Conservation (phyloP, 2,888 invertebrate species). For the Ochropacha duplaris region DNA sequence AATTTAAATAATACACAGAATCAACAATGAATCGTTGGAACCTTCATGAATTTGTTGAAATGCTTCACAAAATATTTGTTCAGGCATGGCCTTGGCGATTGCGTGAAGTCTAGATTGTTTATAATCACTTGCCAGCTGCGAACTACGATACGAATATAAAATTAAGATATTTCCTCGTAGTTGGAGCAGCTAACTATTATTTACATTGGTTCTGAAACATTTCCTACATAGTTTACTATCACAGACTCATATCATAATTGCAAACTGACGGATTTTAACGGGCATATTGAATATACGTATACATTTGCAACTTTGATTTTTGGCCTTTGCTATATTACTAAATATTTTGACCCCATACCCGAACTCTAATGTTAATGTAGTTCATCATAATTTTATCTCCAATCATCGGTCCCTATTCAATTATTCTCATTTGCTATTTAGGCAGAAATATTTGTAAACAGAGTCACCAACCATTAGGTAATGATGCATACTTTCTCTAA, state of each 20-base stretch:
- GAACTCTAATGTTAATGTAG: background rate
- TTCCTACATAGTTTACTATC: background rate
- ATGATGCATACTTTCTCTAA: background rate
- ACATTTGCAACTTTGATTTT: background rate
- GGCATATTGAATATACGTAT: background rate
- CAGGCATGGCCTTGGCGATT: slow-evolving; percentile 40
- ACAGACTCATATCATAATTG: background rate
- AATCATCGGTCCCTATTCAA: background rate
- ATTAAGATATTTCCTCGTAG: background rate
- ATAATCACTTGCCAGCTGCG: slow-evolving; percentile 38
- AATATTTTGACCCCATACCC: background rate
- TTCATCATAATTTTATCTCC: background rate
- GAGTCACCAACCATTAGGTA: background rate
- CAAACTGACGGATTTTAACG: too few relatives aligned
- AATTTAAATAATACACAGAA: slow-evolving; percentile 12
- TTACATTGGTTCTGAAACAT: background rate
- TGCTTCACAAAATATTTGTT: slow-evolving; percentile 25
- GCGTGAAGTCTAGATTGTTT: slow-evolving; percentile 35
- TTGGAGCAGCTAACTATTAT: background rate
- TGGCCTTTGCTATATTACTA: background rate
- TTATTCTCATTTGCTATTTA: background rate
- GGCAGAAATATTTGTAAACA: background rate
- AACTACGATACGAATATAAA: slow-evolving; percentile 4
- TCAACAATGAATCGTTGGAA: slow-evolving; percentile 18
- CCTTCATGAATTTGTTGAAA: slow-evolving; percentile 5